Evolutionary conservation across 2,113 vertebrate genomes (phyloP), one percentile per base, ranked within the genome.

Genomic region (Malaclemys terrapin): DNA sequence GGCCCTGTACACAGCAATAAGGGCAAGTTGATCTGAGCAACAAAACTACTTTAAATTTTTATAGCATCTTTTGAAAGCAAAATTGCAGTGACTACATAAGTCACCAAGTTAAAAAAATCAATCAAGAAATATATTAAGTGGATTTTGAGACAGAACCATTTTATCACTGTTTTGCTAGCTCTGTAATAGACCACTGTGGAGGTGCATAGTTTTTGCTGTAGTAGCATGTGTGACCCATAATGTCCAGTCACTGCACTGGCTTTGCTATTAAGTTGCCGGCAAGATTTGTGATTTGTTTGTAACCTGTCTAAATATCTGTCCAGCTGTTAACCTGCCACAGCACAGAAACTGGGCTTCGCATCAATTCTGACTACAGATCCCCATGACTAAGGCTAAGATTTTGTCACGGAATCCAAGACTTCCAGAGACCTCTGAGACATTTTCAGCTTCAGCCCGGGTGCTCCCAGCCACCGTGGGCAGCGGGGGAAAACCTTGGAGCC

Each of bases 71-170:
- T 75, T 38, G 19, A 75, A 75, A 75, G 69, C 69, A 75, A 24
- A 75, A 75, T 35, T 42, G 8, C 69, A 75, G 8, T 10, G 84
- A 14, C 1, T 78, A 38, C 59, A 11, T 65, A 79, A 35, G 72
- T 93, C 50, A 24, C n/a, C 69, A 10, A 10, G n/a, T 42, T 69
- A 76, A 89, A 57, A 91, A 91, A 75, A 75, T 80, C 42, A 54
- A 38, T 62, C 24, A 7, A 6, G 90, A 84, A 75, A 49, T 80
- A 89, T 89, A 80, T 75, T 11, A 88, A 49, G 78, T 8, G 5
- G 22, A n/a, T 91, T 91, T 94, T 96, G 65, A 93, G 56, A 93
- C 80, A 20, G 10, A 91, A 93, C 49, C 78, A 80, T 78, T 88
- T 81, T 14, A 92, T 59, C 54, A 59, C n/a, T 91, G 57, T 65